These are phyloP conservation scores for Tetrapedia diversipes DNA, from an alignment of 2,888 invertebrate genomes.

Conservation along the genomic window DNA sequence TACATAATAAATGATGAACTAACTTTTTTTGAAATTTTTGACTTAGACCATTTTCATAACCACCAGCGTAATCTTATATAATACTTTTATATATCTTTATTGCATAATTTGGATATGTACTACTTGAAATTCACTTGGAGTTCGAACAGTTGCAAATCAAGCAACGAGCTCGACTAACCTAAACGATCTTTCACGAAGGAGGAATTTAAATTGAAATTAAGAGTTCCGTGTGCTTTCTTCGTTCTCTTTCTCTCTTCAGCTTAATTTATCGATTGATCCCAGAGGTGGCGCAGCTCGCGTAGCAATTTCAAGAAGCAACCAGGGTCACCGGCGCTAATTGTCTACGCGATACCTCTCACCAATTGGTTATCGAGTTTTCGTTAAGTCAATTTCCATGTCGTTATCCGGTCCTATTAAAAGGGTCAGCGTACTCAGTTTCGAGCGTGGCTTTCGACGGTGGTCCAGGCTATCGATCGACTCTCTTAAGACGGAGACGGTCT, in stretches of 20 bases:
- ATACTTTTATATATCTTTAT: too few species aligned
- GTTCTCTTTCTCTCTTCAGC: too few species aligned
- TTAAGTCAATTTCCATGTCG: slow-evolving; percentile 65
- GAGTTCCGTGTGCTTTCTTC: neutral
- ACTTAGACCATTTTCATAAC: too few species aligned
- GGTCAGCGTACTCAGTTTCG: slow-evolving; percentile 28
- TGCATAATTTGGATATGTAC: too few species aligned
- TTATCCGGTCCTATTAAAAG: slow-evolving; percentile 63
- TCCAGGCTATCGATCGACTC: slow-evolving; percentile 25
- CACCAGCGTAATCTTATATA: too few species aligned
- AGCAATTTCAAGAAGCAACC: neutral
- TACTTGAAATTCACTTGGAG: too few species aligned
- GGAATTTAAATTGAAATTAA: neutral
- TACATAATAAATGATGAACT: too few species aligned
- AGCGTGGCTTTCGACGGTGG: neutral
- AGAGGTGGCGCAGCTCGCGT: neutral
- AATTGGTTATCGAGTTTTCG: slow-evolving; percentile 58
- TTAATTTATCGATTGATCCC: neutral
- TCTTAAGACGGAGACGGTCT: neutral
- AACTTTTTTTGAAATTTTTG: too few species aligned
- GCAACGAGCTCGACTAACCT: too few species aligned
- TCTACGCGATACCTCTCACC: slow-evolving; percentile 23
- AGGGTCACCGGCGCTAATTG: slow-evolving; percentile 21
- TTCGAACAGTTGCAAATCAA: too few species aligned
- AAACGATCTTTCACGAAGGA: too few species aligned